These are phyloP conservation scores for Halichondria panicea DNA, from an alignment of 37 sponge, comb jelly and placozoan genomes.

Conservation along the genomic window DNA sequence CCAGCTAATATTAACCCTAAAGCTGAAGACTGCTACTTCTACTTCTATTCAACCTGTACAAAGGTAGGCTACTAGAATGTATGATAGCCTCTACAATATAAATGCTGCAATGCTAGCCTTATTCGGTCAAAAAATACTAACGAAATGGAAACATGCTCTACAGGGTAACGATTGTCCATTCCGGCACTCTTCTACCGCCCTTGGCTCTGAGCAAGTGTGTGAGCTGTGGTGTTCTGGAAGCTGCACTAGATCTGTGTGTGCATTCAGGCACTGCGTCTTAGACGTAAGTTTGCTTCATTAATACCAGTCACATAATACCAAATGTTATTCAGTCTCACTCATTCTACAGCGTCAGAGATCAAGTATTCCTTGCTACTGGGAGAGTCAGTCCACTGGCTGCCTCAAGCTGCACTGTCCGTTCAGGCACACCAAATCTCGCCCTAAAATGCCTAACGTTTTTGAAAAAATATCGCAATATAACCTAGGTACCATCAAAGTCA, in stretches of 20 bases:
- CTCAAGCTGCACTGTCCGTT: slow-evolving; percentile 77
- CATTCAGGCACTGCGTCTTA: slow-evolving; percentile 59
- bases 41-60: slow-evolving; percentile 75
- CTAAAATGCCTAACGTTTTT: not conserved
- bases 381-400: slow-evolving; percentile 70
- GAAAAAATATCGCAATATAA: slow-evolving; percentile 44
- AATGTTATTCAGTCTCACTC: too few relatives aligned
- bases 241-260: slow-evolving; percentile 70
- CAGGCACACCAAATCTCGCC: slow-evolving; percentile 52
- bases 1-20: slow-evolving; percentile 51
- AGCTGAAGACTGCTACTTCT: slow-evolving; percentile 78
- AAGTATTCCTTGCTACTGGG: slow-evolving; percentile 80
- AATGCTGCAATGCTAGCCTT: too few relatives aligned
- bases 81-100: not conserved
- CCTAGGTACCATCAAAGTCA: slow-evolving; percentile 41
- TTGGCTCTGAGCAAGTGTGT: slow-evolving; percentile 75
- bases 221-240: slow-evolving; percentile 50
- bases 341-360: slow-evolving; percentile 56
- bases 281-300: slow-evolving; percentile 18
- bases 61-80: slow-evolving; percentile 40
- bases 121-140: not conserved
- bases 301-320: not conserved
- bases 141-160: not conserved
- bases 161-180: slow-evolving; percentile 72
- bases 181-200: slow-evolving; percentile 77